A percentile compares a stretch with the other conserved stretches of the same genome.
Evolutionary conservation across 2,888 invertebrate genomes (phyloP).

Genomic region (Euclidia mi): DNA sequence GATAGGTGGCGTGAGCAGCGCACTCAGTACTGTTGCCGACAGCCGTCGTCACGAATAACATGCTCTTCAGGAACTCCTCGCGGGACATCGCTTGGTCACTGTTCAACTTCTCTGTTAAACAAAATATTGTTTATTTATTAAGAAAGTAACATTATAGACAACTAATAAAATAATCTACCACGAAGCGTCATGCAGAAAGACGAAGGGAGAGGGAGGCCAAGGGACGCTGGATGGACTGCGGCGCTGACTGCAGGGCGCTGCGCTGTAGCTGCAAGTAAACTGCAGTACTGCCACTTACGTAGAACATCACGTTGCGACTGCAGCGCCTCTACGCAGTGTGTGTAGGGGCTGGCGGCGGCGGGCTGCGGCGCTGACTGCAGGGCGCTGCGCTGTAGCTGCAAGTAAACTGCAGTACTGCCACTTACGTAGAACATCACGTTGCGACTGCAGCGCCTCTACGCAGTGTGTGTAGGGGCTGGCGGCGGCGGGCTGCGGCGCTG

Average conservation of each 20-base stretch:
- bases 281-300: conserved; percentile 67
- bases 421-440: conserved; percentile 73
- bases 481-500: conserved; percentile 48
- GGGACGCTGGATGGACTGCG: too few relatives aligned
- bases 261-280: too few relatives aligned
- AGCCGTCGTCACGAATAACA: conserved; percentile 67
- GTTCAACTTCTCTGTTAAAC: conserved; percentile 74
- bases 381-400: too few relatives aligned
- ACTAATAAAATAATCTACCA: too few relatives aligned
- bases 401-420: too few relatives aligned
- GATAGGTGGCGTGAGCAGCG: conserved; percentile 75
- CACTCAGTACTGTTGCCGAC: conserved; percentile 69
- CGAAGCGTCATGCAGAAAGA: too few relatives aligned
- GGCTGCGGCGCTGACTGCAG: too few relatives aligned
- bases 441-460: conserved; percentile 63
- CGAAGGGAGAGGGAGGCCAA: too few relatives aligned
- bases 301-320: conserved; percentile 69
- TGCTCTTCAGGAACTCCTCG: conserved; percentile 64
- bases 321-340: conserved; percentile 64
- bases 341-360: conserved; percentile 62
- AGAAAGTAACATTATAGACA: too few relatives aligned
- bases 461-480: conserved; percentile 64
- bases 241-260: too few relatives aligned
- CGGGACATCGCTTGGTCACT: conserved; percentile 67
- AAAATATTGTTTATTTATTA: too few relatives aligned